phyloP scores from a whole-genome alignment of 2,113 vertebrate genomes.

The Zosterops borbonicus region DNA sequence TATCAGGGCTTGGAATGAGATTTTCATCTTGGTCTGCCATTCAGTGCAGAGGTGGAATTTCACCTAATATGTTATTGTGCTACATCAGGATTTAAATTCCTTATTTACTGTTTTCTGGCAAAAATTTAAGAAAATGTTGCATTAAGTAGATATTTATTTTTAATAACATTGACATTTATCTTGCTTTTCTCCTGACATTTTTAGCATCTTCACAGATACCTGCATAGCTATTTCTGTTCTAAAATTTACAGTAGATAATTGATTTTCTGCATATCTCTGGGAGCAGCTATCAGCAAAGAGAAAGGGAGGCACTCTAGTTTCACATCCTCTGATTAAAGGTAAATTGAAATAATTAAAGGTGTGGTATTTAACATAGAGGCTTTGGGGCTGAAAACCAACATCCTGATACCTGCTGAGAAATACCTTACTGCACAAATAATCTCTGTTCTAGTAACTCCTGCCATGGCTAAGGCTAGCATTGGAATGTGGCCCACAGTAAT shows the following conservation, averaged over 20 bases:
- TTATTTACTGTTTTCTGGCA: constrained; percentile 35
- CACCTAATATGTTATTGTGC: neutral
- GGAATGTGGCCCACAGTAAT: neutral
- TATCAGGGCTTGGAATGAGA: constrained; percentile 18
- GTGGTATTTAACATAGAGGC: neutral
- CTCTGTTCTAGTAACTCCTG: neutral
- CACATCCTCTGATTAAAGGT: constrained; percentile 22
- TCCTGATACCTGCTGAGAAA: constrained; percentile 22
- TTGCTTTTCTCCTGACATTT: constrained; percentile 13
- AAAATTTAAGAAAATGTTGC: constrained; percentile 30
- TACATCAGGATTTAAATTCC: neutral
- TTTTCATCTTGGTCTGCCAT: neutral
- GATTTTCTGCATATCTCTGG: constrained; percentile 1
- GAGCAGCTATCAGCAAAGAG: constrained; percentile 26
- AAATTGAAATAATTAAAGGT: constrained; percentile 47
- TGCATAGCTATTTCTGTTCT: constrained; percentile 13
- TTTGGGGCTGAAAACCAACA: neutral
- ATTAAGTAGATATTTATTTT: constrained; percentile 35
- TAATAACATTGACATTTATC: constrained; percentile 21
- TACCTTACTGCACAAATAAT: neutral
- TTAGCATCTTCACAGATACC: constrained; percentile 13
- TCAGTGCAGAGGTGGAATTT: neutral
- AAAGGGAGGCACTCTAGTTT: neutral
- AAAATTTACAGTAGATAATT: constrained; percentile 38
- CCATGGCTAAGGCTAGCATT: neutral